A percentile compares a stretch with the other conserved stretches of the same genome.
Conservation (phyloP, 2,888 invertebrate genomes). For the Heliconius hortense region DNA sequence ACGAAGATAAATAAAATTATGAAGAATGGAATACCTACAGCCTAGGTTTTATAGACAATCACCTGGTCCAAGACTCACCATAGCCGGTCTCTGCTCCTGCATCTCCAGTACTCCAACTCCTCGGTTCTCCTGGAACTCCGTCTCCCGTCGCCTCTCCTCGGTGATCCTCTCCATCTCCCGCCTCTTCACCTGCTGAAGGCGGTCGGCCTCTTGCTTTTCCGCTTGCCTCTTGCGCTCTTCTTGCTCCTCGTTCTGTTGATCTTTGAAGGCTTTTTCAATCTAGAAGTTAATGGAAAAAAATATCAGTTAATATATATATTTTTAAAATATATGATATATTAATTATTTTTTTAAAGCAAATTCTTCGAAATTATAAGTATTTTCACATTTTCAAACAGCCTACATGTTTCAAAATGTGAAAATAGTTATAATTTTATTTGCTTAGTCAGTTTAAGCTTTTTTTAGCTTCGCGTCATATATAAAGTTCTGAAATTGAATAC, state of each 20-base stretch:
- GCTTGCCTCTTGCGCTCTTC: conserved; percentile 88
- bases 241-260: conserved; percentile 90
- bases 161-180: conserved; percentile 95
- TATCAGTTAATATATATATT: not conserved
- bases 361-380: too few species aligned
- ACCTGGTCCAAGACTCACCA: not conserved
- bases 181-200: conserved; percentile 91
- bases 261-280: conserved; percentile 93
- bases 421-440: too few species aligned
- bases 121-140: conserved; percentile 46
- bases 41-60: not conserved
- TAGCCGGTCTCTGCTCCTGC: conserved; percentile 18
- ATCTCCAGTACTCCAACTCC: conserved; percentile 41
- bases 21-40: not conserved
- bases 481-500: too few species aligned
- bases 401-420: too few species aligned
- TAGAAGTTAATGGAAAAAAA: conserved; percentile 49
- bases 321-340: not conserved
- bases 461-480: too few species aligned
- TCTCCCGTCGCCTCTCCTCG: conserved; percentile 89
- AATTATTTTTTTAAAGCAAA: not conserved
- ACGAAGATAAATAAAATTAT: too few species aligned
- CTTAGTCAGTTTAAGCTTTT: too few species aligned
- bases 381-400: too few species aligned
- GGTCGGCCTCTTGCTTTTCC: conserved; percentile 90